phyloP scores from a whole-genome alignment of 2,888 invertebrate species.

The Globia sparganii region DNA sequence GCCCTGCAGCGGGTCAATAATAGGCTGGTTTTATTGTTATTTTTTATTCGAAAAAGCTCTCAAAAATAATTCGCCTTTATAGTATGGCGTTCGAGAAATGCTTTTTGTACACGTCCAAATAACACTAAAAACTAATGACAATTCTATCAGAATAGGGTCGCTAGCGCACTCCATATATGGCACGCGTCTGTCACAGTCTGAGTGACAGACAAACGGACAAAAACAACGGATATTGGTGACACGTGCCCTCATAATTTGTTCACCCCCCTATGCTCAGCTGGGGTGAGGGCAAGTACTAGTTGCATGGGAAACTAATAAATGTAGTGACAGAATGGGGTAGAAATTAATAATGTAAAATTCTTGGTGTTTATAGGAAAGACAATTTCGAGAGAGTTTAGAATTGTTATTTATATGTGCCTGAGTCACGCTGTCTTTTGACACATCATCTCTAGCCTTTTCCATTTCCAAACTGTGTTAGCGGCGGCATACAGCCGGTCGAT shows the following conservation, averaged over 20 bases:
- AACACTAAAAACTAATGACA: conserved; percentile 29
- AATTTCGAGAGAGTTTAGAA: not conserved
- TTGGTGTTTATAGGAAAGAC: not conserved
- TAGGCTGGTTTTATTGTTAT: not conserved
- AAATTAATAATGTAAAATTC: conserved; percentile 30
- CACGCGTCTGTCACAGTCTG: conserved; percentile 62
- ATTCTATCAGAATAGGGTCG: conserved; percentile 36
- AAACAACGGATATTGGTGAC: conserved; percentile 78
- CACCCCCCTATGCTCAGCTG: conserved; percentile 60
- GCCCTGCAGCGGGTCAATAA: not conserved
- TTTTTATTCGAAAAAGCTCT: not conserved
- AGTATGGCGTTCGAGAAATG: not conserved
- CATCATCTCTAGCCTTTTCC: too few species aligned
- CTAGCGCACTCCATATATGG: conserved; percentile 26
- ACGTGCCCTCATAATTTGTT: conserved; percentile 78
- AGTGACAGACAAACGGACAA: conserved; percentile 77
- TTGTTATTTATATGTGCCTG: not conserved
- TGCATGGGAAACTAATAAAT: conserved; percentile 64
- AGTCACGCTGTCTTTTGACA: not conserved
- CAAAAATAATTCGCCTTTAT: not conserved
- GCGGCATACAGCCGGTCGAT: too few species aligned
- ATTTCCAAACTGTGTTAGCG: too few species aligned
- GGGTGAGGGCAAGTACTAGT: conserved; percentile 57
- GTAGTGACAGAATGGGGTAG: conserved; percentile 20
- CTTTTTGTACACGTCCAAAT: conserved; percentile 4